These are phyloP conservation scores for Nasonia longicornis DNA, from an alignment of 1,140 invertebrate genomes.

Conservation along the genomic window DNA sequence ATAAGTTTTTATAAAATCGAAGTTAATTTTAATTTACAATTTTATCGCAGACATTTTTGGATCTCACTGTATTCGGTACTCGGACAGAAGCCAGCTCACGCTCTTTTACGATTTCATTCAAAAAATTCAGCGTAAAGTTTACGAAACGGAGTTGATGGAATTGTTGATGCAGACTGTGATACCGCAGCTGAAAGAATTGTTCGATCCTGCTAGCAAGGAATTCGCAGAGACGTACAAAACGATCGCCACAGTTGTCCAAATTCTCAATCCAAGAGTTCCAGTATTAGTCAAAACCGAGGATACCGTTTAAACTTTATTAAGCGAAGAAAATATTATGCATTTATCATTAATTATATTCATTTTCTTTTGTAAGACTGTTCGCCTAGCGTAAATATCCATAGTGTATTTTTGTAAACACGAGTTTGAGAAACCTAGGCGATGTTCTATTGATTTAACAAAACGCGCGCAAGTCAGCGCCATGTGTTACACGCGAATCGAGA, in stretches of 20 bases:
- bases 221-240: conserved; percentile 58
- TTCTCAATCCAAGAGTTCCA: conserved; percentile 57
- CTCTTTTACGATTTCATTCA: conserved; percentile 55
- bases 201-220: conserved; percentile 49
- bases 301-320: not conserved
- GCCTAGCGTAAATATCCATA: too few relatives aligned
- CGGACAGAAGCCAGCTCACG: conserved; percentile 52
- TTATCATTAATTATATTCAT: conserved; percentile 1
- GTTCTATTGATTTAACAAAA: conserved; percentile 38
- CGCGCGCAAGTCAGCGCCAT: not conserved
- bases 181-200: conserved; percentile 48
- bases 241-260: conserved; percentile 55
- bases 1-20: not conserved
- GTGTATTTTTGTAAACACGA: not conserved
- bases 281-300: conserved; percentile 32
- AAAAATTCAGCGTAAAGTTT: conserved; percentile 56
- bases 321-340: not conserved
- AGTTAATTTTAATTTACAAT: not conserved
- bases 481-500: not conserved
- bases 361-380: not conserved
- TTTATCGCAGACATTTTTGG: conserved; percentile 50
- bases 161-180: conserved; percentile 53
- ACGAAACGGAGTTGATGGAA: conserved; percentile 54
- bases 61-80: conserved; percentile 53
- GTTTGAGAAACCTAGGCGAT: not conserved